Conservation (phyloP, 2,113 vertebrate genomes). For the Nannospalax galili region DNA sequence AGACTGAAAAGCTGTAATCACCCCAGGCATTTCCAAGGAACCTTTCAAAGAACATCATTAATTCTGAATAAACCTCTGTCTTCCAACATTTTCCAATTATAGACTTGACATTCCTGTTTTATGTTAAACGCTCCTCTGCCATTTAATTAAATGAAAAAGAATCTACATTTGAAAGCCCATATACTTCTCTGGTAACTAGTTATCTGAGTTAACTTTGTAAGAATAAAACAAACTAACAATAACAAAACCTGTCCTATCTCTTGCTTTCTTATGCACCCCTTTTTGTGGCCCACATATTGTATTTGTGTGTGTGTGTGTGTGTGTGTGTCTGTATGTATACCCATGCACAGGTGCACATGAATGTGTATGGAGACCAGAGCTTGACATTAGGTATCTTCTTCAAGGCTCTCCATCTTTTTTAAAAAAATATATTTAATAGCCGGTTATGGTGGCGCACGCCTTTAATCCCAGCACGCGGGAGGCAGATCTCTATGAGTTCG, state of each 20-base stretch:
- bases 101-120: slow-evolving; percentile 44
- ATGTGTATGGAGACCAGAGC: background rate
- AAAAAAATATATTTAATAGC: no score
- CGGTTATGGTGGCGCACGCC: no score
- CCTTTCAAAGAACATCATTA: slow-evolving; percentile 59
- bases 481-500: no score
- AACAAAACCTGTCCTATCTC: background rate
- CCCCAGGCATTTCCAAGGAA: slow-evolving; percentile 21
- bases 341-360: background rate
- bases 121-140: slow-evolving; percentile 46
- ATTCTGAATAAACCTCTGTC: slow-evolving; percentile 60
- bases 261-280: no score
- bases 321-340: no score
- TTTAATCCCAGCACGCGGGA: no score
- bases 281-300: background rate
- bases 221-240: slow-evolving; percentile 27
- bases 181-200: background rate
- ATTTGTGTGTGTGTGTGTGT: background rate
- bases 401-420: background rate
- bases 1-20: slow-evolving; percentile 39
- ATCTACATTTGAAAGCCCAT: slow-evolving; percentile 1
- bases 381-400: background rate
- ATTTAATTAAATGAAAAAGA: slow-evolving; percentile 49
- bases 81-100: slow-evolving; percentile 57
- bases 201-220: slow-evolving; percentile 1